phyloP scores from a whole-genome alignment of 2,797 vertebrate species.

The Enteromius viviparus region DNA sequence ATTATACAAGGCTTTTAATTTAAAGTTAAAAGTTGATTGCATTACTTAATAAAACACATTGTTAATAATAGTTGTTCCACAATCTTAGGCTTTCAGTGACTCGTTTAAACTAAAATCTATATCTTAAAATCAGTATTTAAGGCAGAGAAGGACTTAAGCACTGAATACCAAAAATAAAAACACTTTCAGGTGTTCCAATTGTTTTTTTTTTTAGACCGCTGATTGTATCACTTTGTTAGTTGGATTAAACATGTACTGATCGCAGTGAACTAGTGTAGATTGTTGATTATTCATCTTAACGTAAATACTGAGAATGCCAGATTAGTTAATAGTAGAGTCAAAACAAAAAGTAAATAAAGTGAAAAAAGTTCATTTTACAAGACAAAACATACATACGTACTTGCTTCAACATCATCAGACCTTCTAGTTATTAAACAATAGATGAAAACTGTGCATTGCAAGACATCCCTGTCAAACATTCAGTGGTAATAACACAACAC shows the following conservation, averaged over 20 bases:
- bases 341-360: not conserved
- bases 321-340: not conserved
- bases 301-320: not conserved
- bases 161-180: not conserved
- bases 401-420: slow-evolving; percentile 12
- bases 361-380: not conserved
- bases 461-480: not conserved
- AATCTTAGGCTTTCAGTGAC: not conserved
- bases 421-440: slow-evolving; percentile 16
- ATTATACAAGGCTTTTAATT: slow-evolving; percentile 20
- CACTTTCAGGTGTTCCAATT: not conserved
- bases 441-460: slow-evolving; percentile 6
- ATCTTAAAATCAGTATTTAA: not conserved
- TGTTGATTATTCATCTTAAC: not conserved
- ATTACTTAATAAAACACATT: not conserved
- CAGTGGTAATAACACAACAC: not conserved
- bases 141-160: not conserved
- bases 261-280: not conserved
- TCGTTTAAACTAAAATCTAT: not conserved
- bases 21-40: not conserved
- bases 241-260: not conserved
- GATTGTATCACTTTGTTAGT: not conserved
- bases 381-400: slow-evolving; percentile 16
- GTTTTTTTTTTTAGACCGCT: not conserved
- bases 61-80: not conserved